phyloP scores from a whole-genome alignment of 2,797 vertebrate species.

The Megaceryle alcyon region DNA sequence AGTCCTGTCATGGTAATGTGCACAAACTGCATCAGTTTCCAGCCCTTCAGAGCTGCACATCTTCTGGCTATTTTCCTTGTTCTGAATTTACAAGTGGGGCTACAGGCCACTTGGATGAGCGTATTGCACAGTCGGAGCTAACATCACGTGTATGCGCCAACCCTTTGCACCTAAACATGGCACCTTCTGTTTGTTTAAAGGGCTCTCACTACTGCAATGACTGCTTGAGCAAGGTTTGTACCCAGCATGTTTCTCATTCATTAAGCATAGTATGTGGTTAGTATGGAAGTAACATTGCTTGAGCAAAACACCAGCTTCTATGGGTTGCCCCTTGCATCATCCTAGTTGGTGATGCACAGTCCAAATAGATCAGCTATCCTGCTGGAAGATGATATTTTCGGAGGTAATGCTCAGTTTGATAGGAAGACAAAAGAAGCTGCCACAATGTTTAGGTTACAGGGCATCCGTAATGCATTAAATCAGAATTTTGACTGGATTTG shows the following conservation, averaged over 20 bases:
- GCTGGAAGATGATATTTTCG: not conserved
- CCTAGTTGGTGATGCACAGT: fast-evolving
- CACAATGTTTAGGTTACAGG: not conserved
- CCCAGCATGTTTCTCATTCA: not conserved
- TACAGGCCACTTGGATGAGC: slow-evolving; percentile 77
- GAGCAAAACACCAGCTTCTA: not conserved
- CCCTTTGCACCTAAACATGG: slow-evolving; percentile 89
- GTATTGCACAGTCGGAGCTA: slow-evolving; percentile 75
- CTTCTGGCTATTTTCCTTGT: slow-evolving; percentile 79
- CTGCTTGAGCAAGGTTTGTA: slow-evolving; percentile 94
- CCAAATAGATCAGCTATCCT: not conserved
- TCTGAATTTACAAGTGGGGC: slow-evolving; percentile 78
- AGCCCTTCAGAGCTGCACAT: slow-evolving; percentile 75
- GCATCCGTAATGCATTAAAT: not conserved
- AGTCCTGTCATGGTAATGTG: slow-evolving; percentile 74
- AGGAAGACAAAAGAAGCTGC: not conserved
- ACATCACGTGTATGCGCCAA: slow-evolving; percentile 88
- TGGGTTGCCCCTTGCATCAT: not conserved
- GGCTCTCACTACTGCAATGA: slow-evolving; percentile 92
- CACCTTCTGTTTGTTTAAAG: slow-evolving; percentile 88
- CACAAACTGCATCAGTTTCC: slow-evolving; percentile 81
- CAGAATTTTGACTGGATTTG: not conserved
- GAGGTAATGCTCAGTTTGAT: not conserved
- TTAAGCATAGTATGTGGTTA: fast-evolving
- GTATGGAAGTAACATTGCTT: not conserved